Evolutionary conservation across 1,140 invertebrate genomes (phyloP).

Genomic region (Pachyrhynchus sulphureomaculatus): DNA sequence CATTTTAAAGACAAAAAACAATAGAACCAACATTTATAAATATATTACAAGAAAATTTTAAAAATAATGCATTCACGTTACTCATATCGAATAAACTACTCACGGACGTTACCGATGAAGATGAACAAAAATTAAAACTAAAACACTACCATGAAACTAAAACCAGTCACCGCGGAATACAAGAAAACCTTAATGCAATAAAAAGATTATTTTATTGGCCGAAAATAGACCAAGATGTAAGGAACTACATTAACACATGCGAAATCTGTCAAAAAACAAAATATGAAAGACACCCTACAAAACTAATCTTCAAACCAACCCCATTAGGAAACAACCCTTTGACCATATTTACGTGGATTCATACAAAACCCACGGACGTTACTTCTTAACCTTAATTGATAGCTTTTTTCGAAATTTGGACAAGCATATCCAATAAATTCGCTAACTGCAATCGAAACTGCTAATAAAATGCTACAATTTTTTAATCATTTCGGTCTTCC

Average conservation of each 20-base stretch:
- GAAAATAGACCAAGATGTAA: conserved; percentile 42
- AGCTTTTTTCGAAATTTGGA: conserved; percentile 14
- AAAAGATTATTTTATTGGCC: conserved; percentile 47
- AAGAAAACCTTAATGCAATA: conserved; percentile 42
- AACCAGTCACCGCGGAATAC: conserved; percentile 47
- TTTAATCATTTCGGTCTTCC: neutral
- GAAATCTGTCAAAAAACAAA: conserved; percentile 39
- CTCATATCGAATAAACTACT: neutral
- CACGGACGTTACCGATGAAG: neutral
- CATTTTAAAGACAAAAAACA: neutral
- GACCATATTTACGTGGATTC: conserved; percentile 43
- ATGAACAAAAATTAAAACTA: conserved; percentile 30
- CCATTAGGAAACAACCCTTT: conserved; percentile 37
- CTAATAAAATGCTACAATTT: neutral
- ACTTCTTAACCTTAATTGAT: conserved; percentile 2
- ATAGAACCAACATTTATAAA: conserved; percentile 1
- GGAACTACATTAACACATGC: conserved; percentile 35
- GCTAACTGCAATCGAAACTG: neutral
- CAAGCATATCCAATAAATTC: conserved; percentile 4
- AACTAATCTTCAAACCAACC: conserved; percentile 38
- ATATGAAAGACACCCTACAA: conserved; percentile 42
- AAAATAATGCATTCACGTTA: conserved; percentile 7
- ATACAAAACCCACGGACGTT: conserved; percentile 30
- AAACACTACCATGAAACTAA: conserved; percentile 42
- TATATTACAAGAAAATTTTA: neutral